Evolutionary conservation across 2,888 invertebrate species (phyloP).

Genomic region (Platerodrilus igneus): DNA sequence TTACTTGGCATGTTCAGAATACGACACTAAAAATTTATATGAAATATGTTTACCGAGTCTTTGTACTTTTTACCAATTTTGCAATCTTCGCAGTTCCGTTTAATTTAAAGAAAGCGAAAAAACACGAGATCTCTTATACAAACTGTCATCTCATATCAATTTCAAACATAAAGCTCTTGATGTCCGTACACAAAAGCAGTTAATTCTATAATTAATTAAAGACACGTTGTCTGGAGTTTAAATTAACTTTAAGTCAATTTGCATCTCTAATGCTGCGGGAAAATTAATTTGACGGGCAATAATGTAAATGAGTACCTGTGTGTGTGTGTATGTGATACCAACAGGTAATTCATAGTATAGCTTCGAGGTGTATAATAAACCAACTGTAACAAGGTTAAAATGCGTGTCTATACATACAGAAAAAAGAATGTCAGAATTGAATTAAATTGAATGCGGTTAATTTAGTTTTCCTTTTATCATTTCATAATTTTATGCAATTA

Average conservation of each 20-base stretch:
- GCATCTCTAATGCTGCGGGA: conserved; percentile 29
- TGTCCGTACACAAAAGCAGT: conserved; percentile 17
- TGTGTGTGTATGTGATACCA: conserved; percentile 19
- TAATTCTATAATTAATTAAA: conserved; percentile 28
- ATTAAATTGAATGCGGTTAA: conserved; percentile 18
- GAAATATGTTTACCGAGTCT: no score
- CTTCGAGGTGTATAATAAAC: conserved; percentile 19
- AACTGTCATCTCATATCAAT: conserved; percentile 14
- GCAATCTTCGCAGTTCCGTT: no score
- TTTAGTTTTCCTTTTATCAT: no score
- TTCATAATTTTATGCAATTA: no score
- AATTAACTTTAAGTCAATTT: conserved; percentile 31
- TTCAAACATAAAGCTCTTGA: conserved; percentile 2
- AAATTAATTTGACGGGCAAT: conserved; percentile 31
- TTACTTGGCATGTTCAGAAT: no score
- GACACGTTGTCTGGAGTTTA: conserved; percentile 27
- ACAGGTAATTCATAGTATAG: conserved; percentile 19
- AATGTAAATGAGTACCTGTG: conserved; percentile 28
- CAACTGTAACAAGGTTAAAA: conserved; percentile 21
- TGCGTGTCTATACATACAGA: no score
- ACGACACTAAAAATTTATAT: no score
- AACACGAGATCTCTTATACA: no score
- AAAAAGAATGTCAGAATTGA: conserved; percentile 16
- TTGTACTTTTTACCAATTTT: no score
- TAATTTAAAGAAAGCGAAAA: no score